A percentile compares a stretch with the other conserved stretches of the same genome.
Evolutionary conservation across 2,888 invertebrate genomes (phyloP).

Genomic region (Nemapogon koenigi): DNA sequence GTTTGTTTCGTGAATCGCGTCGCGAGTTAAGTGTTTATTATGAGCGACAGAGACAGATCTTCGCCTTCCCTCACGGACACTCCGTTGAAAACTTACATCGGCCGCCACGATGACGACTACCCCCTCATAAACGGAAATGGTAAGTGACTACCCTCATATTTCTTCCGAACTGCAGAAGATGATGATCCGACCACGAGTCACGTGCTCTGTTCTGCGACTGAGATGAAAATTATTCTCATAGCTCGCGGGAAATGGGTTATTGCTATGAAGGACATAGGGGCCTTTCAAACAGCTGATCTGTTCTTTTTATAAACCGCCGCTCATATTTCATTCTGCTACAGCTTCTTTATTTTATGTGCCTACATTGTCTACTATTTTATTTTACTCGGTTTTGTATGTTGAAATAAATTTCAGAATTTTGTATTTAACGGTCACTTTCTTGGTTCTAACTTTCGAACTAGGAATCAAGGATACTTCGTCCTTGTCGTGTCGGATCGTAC

Average conservation of each 20-base stretch:
- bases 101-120: slow-evolving; percentile 82
- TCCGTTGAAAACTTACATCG: slow-evolving; percentile 85
- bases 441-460: slow-evolving; percentile 17
- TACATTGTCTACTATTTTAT: no score
- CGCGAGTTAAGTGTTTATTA: slow-evolving; percentile 67
- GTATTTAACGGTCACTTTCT: no score
- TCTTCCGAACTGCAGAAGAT: slow-evolving; percentile 8
- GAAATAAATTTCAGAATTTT: no score
- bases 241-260: not conserved
- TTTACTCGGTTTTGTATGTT: no score
- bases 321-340: no score
- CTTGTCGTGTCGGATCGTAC: slow-evolving; percentile 13
- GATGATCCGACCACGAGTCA: slow-evolving; percentile 20
- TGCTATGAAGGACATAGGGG: slow-evolving; percentile 10
- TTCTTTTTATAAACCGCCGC: no score
- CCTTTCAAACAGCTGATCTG: not conserved
- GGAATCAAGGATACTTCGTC: no score
- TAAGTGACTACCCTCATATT: no score
- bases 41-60: slow-evolving; percentile 90
- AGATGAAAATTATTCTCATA: slow-evolving; percentile 19
- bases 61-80: slow-evolving; percentile 89
- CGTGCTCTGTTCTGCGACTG: slow-evolving; percentile 21
- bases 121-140: slow-evolving; percentile 80
- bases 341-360: no score
- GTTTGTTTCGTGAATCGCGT: slow-evolving; percentile 27